Base-by-base conservation (phyloP, 23 tunicate genomes). In the Aplidium turbinatum region DNA sequence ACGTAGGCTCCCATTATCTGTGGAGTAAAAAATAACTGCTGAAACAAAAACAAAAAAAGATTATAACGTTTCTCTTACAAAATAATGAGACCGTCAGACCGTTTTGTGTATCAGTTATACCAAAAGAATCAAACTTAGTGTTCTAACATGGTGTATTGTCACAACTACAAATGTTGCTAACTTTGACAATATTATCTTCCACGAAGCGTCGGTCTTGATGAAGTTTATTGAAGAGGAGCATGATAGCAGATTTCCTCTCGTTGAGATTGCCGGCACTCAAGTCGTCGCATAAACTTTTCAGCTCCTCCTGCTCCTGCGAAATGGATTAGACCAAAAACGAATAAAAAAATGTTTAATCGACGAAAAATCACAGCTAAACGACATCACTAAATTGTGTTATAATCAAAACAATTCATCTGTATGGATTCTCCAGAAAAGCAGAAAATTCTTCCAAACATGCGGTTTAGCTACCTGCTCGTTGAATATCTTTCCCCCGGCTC, bases 221-320 rank as follows among this genome's bases (percentile, higher is more conserved):
- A 24, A 76, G 26, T 62, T 81, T 88, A 16, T 74, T 66, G 22
- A 47, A 21, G 7, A 88, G 74, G 4, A 45, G 32, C 6, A 24
- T 46, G 22, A 81, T 63, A 20, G 78, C 82, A 7, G 58, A 51
- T 27, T 81, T 81, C 33, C 77, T 57, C 28, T 74, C 87, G 0
- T 22, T 23, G 21, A 68, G 13, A 38, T 34, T 47, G 4, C 86
- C 86, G 19, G 69, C 61, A 19, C 55, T 51, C 25, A 88, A 58
- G 54, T 76, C 72, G 16, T 63, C 47, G 57, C 96, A 81, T 21
- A 88, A 56, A 1, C n/a, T 18, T 24, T 67, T 63, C 25, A 88
- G 62, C 50, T 88, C 81, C 53, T 88, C 96, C 32, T 74, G 78
- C 31, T 88, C 96, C 96, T 88, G 68, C n/a, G n/a, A n/a, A 9